Conservation (phyloP, 2,113 vertebrate genomes). For the Perognathus longimembris region DNA sequence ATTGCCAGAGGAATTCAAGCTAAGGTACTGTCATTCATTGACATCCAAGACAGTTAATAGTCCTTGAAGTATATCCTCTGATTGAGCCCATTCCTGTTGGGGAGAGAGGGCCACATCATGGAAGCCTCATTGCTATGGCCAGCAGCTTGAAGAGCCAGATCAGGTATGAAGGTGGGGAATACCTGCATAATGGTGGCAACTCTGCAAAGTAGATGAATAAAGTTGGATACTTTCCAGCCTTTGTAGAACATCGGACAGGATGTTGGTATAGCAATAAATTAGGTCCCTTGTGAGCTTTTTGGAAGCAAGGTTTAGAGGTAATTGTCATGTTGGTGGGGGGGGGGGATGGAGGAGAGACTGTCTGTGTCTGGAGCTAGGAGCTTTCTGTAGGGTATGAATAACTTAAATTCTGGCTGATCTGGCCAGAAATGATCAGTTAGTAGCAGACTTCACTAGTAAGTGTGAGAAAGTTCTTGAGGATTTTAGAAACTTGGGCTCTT, state of each 20-base stretch:
- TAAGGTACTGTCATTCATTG: not conserved
- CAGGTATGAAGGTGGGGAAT: not conserved
- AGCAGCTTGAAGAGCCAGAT: not conserved
- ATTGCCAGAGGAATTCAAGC: not conserved
- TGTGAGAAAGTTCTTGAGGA: not conserved
- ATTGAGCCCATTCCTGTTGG: not conserved
- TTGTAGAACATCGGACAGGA: not conserved
- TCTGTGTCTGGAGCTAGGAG: not conserved
- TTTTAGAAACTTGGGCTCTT: not conserved
- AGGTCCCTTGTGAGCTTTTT: not conserved
- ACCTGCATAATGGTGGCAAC: fast-evolving
- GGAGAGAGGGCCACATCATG: not conserved
- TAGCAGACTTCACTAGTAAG: not conserved
- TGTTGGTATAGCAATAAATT: not conserved
- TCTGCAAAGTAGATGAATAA: not conserved
- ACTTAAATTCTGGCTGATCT: not conserved
- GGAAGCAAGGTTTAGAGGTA: not conserved
- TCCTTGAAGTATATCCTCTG: not conserved
- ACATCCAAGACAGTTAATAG: not conserved
- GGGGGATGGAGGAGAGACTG: not conserved
- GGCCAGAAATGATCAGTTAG: not conserved
- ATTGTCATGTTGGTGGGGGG: no score
- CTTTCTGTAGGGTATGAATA: not conserved
- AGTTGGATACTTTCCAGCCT: not conserved
- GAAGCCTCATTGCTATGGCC: not conserved